phyloP scores from a whole-genome alignment of 2,113 vertebrate genomes.

The Macrotus californicus region DNA sequence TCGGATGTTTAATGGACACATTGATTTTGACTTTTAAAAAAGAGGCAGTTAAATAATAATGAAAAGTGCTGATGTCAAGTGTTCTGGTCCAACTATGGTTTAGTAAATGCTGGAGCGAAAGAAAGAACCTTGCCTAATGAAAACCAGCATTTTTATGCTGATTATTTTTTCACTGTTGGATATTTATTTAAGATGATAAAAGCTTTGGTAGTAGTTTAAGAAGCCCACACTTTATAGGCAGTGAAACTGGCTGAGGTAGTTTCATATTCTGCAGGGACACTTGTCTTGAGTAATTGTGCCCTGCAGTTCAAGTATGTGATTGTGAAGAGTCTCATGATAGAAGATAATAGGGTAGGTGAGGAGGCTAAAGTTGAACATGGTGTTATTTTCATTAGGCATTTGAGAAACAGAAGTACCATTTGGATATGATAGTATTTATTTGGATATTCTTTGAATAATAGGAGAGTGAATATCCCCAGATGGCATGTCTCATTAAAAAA shows the following conservation, averaged over 20 bases:
- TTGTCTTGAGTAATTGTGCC: conserved; percentile 66
- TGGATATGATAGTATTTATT: conserved; percentile 21
- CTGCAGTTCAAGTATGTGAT: conserved; percentile 70
- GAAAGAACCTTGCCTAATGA: conserved; percentile 6
- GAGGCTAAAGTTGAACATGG: conserved; percentile 64
- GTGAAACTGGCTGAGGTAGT: conserved; percentile 42
- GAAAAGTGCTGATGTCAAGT: conserved; percentile 7
- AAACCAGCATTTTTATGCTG: conserved; percentile 24
- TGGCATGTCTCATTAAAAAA: not conserved
- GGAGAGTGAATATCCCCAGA: not conserved
- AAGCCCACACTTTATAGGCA: not conserved
- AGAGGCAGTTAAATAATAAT: not conserved
- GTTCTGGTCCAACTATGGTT: not conserved
- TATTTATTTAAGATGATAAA: conserved; percentile 19
- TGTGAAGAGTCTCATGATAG: conserved; percentile 61
- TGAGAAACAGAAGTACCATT: conserved; percentile 29
- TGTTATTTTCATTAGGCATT: conserved; percentile 49
- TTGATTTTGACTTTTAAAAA: not conserved
- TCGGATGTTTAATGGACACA: not conserved
- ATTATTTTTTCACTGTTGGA: not conserved
- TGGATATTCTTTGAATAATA: not conserved
- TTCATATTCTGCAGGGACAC: conserved; percentile 60
- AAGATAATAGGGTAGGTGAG: conserved; percentile 65
- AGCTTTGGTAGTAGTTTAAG: conserved; percentile 18
- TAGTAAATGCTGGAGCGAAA: not conserved